Conservation (phyloP, 92 coral and sea anemone species). For the Heliopora coerulea region DNA sequence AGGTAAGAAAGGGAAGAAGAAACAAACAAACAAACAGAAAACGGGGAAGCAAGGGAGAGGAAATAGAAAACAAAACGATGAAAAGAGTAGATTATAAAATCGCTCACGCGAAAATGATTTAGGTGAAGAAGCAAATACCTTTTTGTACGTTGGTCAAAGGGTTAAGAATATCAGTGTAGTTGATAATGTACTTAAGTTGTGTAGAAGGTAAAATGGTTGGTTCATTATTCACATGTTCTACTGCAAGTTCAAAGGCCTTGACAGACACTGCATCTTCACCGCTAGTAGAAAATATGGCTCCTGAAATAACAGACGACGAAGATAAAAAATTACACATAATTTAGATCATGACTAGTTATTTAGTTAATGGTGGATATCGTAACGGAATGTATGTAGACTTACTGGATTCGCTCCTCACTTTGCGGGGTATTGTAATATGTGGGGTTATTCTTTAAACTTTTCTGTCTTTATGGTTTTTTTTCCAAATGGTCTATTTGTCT, state of each 20-base stretch:
- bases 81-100: no score
- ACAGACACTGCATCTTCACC: not conserved
- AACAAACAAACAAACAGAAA: no score
- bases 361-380: no score
- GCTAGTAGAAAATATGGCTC: conserved; percentile 7
- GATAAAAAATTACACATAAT: not conserved
- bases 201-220: conserved; percentile 62
- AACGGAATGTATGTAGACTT: no score
- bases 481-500: no score
- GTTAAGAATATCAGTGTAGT: conserved; percentile 58
- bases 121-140: not conserved
- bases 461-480: no score
- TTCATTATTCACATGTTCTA: conserved; percentile 71
- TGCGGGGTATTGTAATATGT: no score
- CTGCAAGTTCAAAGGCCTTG: conserved; percentile 65
- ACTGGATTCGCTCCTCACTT: no score
- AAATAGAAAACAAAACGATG: not conserved
- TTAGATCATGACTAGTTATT: no score
- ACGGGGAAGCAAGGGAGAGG: not conserved
- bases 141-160: conserved; percentile 56
- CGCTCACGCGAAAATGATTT: no score
- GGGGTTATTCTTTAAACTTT: no score
- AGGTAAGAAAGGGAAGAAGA: not conserved
- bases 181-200: conserved; percentile 54
- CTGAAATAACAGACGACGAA: not conserved